Percentiles rank a stretch among this genome's conserved stretches.
These are phyloP conservation scores for Platorchestia sp. DNA, from an alignment of 1,140 invertebrate species.

Conservation along the genomic window DNA sequence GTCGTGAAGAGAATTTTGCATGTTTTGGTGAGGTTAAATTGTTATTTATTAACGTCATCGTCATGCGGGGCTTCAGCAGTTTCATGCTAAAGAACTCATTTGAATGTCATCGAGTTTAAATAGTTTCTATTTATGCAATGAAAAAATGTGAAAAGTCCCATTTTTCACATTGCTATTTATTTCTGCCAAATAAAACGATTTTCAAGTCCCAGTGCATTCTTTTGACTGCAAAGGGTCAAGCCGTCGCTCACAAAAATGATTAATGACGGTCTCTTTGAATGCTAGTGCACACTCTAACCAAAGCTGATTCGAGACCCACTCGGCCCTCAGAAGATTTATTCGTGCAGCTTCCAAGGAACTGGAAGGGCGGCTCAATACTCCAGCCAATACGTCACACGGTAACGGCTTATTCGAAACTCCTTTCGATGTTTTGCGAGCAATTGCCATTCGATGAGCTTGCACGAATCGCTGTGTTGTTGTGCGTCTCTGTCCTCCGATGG, in stretches of 20 bases:
- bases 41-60: neutral
- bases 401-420: neutral
- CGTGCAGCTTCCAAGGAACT: neutral
- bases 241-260: neutral
- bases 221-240: neutral
- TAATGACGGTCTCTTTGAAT: neutral
- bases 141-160: neutral
- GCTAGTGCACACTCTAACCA: neutral
- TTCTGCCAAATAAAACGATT: neutral
- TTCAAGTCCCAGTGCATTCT: neutral
- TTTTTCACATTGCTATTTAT: too few relatives aligned
- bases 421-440: slow-evolving; percentile 15
- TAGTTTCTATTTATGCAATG: neutral
- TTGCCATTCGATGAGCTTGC: slow-evolving; percentile 36
- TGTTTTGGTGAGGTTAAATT: neutral
- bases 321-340: neutral
- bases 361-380: neutral
- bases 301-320: neutral
- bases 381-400: neutral
- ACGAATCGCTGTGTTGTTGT: neutral
- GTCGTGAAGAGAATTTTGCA: neutral
- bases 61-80: neutral
- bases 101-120: neutral
- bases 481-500: neutral
- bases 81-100: neutral